Evolutionary conservation across 2,113 vertebrate genomes (phyloP).

Genomic region (Talpa occidentalis): DNA sequence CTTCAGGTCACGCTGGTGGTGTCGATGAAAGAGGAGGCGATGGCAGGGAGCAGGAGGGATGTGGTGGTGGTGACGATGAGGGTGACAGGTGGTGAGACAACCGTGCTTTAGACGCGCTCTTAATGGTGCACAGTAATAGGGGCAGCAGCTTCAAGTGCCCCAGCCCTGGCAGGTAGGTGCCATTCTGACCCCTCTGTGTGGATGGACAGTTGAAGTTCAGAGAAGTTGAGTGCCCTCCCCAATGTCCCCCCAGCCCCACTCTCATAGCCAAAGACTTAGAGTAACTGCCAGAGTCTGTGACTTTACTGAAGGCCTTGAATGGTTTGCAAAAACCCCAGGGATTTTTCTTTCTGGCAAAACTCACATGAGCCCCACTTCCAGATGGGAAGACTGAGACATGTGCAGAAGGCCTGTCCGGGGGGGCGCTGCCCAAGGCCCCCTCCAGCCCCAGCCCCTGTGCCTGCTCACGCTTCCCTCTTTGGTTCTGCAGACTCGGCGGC

Average conservation of each 20-base stretch:
- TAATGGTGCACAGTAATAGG: fast-evolving
- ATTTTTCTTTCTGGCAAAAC: not conserved
- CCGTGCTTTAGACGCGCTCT: fast-evolving
- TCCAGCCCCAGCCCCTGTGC: not conserved
- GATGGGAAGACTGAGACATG: fast-evolving
- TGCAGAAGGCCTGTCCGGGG: fast-evolving
- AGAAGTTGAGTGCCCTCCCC: not conserved
- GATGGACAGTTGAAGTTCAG: not conserved
- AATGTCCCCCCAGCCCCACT: not conserved
- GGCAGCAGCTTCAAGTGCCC: not conserved
- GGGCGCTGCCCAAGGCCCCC: fast-evolving
- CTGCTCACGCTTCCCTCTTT: fast-evolving
- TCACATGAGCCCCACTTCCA: not conserved
- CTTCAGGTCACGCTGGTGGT: not conserved
- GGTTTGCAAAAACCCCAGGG: not conserved
- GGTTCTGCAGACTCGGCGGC: constrained; percentile 81
- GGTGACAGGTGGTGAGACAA: not conserved
- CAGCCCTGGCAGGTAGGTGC: fast-evolving
- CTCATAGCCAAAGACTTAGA: no score
- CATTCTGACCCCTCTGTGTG: fast-evolving
- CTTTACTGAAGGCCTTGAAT: not conserved
- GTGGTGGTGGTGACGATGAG: fast-evolving
- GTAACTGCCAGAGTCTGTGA: not conserved
- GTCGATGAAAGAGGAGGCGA: not conserved
- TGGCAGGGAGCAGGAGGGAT: fast-evolving